Evolutionary conservation across 2,888 invertebrate genomes (phyloP).

Genomic region (Bedellia somnulentella): DNA sequence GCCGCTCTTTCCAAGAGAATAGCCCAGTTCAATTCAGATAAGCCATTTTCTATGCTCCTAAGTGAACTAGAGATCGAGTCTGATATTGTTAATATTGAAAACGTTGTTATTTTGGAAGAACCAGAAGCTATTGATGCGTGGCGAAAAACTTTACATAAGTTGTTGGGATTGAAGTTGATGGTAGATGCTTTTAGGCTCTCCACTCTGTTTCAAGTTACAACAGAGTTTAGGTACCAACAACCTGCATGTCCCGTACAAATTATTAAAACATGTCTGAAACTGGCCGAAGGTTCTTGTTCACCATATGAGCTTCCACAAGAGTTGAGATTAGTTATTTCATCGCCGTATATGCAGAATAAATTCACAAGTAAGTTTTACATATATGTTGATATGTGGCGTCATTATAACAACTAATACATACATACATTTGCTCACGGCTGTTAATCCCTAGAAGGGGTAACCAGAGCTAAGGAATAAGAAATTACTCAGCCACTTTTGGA

Average conservation of each 20-base stretch:
- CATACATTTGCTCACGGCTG: too few relatives aligned
- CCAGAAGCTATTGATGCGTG: constrained; percentile 38
- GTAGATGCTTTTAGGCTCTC: constrained; percentile 64
- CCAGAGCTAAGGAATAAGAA: too few relatives aligned
- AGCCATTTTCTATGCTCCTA: constrained; percentile 33
- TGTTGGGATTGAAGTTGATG: constrained; percentile 60
- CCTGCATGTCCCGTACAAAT: constrained; percentile 56
- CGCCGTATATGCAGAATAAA: constrained; percentile 33
- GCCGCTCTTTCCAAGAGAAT: constrained; percentile 21
- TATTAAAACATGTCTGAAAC: constrained; percentile 61
- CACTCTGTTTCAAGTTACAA: constrained; percentile 50
- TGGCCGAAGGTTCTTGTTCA: constrained; percentile 65
- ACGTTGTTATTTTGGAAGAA: constrained; percentile 32
- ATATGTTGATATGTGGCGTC: too few relatives aligned
- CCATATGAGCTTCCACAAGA: constrained; percentile 67
- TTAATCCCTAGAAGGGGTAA: too few relatives aligned
- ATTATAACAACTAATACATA: too few relatives aligned
- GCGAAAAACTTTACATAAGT: constrained; percentile 48
- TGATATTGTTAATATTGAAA: constrained; percentile 42
- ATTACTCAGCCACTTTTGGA: too few relatives aligned
- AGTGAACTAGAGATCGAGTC: constrained; percentile 47
- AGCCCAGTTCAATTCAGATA: constrained; percentile 25
- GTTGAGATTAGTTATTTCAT: constrained; percentile 60
- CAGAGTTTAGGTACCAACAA: constrained; percentile 30
- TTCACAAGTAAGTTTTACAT: constrained; percentile 26